These are phyloP conservation scores for Stictonetta naevosa DNA, from an alignment of 2,113 vertebrate genomes.

Conservation along the genomic window DNA sequence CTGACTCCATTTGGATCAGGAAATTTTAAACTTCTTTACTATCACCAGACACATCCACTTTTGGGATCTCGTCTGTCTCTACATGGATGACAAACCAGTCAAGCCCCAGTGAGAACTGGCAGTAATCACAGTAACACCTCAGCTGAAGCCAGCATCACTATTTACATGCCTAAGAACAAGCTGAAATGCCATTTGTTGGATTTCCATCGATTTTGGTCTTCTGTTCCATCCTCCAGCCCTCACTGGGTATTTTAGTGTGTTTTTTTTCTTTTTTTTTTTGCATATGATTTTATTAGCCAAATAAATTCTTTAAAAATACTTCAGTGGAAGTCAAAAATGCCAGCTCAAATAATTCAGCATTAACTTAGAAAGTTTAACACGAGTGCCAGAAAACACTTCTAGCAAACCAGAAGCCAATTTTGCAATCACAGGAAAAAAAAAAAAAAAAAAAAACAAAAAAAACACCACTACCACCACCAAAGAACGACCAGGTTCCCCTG, in stretches of 20 bases:
- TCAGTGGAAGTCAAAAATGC: conserved; percentile 1
- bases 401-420: not conserved
- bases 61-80: not conserved
- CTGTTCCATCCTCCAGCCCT: not conserved
- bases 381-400: not conserved
- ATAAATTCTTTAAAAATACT: not conserved
- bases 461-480: not conserved
- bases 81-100: not conserved
- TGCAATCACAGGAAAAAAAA: not conserved
- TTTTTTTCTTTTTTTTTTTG: not conserved
- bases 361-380: not conserved
- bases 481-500: not conserved
- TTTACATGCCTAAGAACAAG: not conserved
- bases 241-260: not conserved
- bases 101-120: not conserved
- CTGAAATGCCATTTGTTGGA: not conserved
- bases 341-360: not conserved
- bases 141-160: not conserved
- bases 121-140: not conserved
- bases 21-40: not conserved
- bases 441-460: not conserved
- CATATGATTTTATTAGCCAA: not conserved
- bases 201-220: not conserved
- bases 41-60: not conserved
- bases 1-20: not conserved